Base-by-base conservation (phyloP, 2,797 vertebrate genomes). In the Steatocranus sp. region DNA sequence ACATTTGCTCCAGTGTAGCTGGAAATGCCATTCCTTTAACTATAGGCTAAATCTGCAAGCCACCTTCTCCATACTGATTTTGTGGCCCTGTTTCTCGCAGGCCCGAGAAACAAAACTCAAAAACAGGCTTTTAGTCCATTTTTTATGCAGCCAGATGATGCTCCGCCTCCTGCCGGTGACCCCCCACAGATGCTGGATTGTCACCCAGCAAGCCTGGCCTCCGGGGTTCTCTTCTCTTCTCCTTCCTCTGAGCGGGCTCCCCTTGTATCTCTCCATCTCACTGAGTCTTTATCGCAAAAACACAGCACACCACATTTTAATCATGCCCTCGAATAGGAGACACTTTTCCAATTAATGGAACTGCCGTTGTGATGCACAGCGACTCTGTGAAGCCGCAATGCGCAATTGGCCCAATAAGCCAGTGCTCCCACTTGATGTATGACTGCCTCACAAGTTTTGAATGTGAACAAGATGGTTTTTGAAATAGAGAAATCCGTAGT, bases 341-440 rank as follows among this genome's bases (percentile, higher is more conserved):
- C 91, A 91, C 93, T 93, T 95, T 96, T 96, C 94, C 94, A 95
- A 96, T 96, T 96, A 96, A 94, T 78, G 89, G 84, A 86, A 86
- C 92, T 63, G 87, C 89, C 68, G 83, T 61, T 10, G 82, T 82
- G 88, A 87, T 89, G 85, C 93, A 79, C 89, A 74, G 87, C 81
- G 85, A 78, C 88, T 91, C 88, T 18, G 80, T 10, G 82, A 81
- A 89, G 86, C 91, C 70, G 93, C 93, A 93, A 80, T 93, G 92
- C 92, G 86, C 90, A 88, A 87, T 78, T 56, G 68, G 79, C 85
- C 86, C 91, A 88, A 86, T 87, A 78, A 91, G 63, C 76, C 76
- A 2, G 66, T 8, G 41, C 87, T 12, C 41, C 81, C 5, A 23
- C 91, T 91, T 93, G 93, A 94, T 91, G 86, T 93, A 91, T 83